A percentile compares a stretch with the other conserved stretches of the same genome.
phyloP scores from a whole-genome alignment of 1,140 invertebrate genomes.

The Macrostomum lignano region DNA sequence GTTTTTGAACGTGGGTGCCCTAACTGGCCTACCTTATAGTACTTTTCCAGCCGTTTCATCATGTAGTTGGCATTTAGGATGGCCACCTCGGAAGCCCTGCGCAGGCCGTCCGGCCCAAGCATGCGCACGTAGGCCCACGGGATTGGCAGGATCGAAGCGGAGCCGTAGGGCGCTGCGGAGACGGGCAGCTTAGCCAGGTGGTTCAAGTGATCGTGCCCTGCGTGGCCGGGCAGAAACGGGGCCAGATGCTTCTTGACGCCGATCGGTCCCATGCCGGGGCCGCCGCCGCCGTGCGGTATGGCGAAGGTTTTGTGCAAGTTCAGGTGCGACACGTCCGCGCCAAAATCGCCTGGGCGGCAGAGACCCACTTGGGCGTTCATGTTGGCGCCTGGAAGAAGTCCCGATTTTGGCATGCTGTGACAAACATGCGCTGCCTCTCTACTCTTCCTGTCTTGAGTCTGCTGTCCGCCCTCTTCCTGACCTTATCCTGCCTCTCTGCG shows the following conservation, averaged over 20 bases:
- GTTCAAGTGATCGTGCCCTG: too few species aligned
- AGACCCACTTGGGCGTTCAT: slow-evolving; percentile 97
- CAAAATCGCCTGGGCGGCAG: slow-evolving; percentile 83
- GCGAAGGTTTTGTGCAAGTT: slow-evolving; percentile 92
- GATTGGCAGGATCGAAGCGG: slow-evolving; percentile 68
- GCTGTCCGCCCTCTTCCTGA: too few species aligned
- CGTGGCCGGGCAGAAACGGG: slow-evolving; percentile 69
- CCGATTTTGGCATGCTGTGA: too few species aligned
- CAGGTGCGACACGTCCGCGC: slow-evolving; percentile 85
- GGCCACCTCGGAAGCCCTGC: slow-evolving; percentile 71
- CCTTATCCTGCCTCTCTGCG: too few species aligned
- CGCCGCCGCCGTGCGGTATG: slow-evolving; percentile 87
- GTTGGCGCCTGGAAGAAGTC: too few species aligned
- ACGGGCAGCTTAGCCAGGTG: slow-evolving; percentile 44
- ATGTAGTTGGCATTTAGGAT: slow-evolving; percentile 98
- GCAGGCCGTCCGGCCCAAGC: slow-evolving; percentile 39
- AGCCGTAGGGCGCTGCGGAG: slow-evolving; percentile 68
- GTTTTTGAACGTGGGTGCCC: too few species aligned
- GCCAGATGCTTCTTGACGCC: slow-evolving; percentile 74
- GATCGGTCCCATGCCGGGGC: slow-evolving; percentile 79
- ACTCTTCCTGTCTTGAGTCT: too few species aligned
- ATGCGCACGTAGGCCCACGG: slow-evolving; percentile 89
- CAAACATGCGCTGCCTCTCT: too few species aligned
- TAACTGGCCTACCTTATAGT: too few species aligned
- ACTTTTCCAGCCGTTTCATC: slow-evolving; percentile 51